Conservation (phyloP, 37 sponge, comb jelly and placozoan genomes). For the Cladorhizidae sp. region DNA sequence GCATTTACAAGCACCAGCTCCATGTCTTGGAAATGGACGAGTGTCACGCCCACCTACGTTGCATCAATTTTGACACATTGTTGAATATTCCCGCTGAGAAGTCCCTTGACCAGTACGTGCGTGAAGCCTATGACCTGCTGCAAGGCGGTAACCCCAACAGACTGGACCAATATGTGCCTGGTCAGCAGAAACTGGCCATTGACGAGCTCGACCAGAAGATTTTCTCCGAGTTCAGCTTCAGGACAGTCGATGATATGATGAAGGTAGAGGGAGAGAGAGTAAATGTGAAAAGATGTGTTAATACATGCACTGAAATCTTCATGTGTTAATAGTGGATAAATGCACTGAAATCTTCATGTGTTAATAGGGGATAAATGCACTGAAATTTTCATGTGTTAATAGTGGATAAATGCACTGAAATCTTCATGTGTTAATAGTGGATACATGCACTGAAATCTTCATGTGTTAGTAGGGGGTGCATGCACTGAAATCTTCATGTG, state of each 20-base stretch:
- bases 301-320: no score
- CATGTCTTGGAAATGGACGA: slow-evolving; percentile 30
- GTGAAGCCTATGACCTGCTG: not conserved
- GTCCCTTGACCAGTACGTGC: slow-evolving; percentile 44
- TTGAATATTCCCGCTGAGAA: slow-evolving; percentile 24
- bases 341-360: no score
- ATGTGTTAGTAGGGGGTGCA: no score
- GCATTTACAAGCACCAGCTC: slow-evolving; percentile 53
- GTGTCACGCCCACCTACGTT: slow-evolving; percentile 63
- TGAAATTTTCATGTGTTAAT: no score
- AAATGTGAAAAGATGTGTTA: no score
- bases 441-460: no score
- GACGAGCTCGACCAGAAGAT: slow-evolving; percentile 53
- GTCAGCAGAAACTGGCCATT: slow-evolving; percentile 29
- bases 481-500: no score
- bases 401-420: no score
- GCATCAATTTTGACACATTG: slow-evolving; percentile 51
- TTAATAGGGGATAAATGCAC: no score
- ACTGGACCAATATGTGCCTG: slow-evolving; percentile 47
- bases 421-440: no score
- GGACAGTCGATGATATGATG: slow-evolving; percentile 24
- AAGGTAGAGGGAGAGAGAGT: no score
- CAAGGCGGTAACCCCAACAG: slow-evolving; percentile 21
- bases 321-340: no score
- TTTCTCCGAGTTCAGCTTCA: slow-evolving; percentile 60